Percentiles rank a stretch among this genome's conserved stretches.
Conservation (phyloP, 2,888 invertebrate species). For the Cecidostiba fungosa region DNA sequence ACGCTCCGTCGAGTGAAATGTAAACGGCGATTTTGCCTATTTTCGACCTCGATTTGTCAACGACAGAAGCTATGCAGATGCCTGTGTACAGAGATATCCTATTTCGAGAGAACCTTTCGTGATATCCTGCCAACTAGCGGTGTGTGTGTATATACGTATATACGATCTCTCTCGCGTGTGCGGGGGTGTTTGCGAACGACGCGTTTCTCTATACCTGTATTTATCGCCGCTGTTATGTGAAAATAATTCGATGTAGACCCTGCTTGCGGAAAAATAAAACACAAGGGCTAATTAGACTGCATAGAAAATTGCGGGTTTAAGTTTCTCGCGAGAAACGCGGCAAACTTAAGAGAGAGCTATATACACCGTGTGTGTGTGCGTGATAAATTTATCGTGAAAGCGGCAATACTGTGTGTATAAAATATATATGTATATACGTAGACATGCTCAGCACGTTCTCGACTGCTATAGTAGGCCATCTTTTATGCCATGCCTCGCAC, state of each 20-base stretch:
- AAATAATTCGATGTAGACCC: background rate
- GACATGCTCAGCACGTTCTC: conserved; percentile 34
- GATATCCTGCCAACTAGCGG: conserved; percentile 20
- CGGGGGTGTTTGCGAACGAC: background rate
- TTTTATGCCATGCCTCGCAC: conserved; percentile 19
- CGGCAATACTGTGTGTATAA: conserved; percentile 11
- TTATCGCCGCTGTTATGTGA: background rate
- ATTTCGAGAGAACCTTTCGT: conserved; percentile 27
- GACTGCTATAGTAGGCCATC: background rate
- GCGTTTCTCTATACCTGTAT: background rate
- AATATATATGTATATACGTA: background rate
- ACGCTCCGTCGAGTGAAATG: background rate
- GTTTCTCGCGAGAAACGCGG: conserved; percentile 29
- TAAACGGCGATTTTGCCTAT: conserved; percentile 34
- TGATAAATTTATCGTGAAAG: conserved; percentile 42
- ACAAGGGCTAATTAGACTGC: conserved; percentile 12
- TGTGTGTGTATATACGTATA: background rate
- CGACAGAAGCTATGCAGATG: conserved; percentile 25
- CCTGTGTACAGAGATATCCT: background rate
- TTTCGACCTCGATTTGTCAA: conserved; percentile 47
- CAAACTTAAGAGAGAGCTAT: conserved; percentile 30
- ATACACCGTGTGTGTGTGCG: background rate
- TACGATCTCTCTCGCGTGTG: background rate
- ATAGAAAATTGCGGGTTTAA: conserved; percentile 33
- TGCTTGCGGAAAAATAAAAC: conserved; percentile 34